Evolutionary conservation across 2,888 invertebrate species (phyloP).

Genomic region (Andrena flavipes): DNA sequence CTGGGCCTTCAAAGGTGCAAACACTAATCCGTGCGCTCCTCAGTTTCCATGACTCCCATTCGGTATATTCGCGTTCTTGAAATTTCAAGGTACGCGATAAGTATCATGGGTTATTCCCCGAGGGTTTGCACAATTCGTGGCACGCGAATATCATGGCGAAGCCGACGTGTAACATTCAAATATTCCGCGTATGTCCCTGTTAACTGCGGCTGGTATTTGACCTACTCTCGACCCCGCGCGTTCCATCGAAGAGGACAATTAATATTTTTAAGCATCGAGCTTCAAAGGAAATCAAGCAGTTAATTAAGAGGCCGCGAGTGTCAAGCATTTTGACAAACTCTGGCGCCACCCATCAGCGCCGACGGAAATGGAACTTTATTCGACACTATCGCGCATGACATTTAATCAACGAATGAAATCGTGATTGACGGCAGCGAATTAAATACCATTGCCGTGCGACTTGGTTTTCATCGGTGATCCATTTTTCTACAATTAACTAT

Average conservation of each 20-base stretch:
- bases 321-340: not conserved
- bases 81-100: conserved; percentile 10
- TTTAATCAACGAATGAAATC: conserved; percentile 45
- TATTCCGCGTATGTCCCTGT: not conserved
- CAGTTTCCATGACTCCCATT: too few relatives aligned
- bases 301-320: not conserved
- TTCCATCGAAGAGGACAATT: conserved; percentile 1
- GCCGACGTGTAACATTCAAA: conserved; percentile 29
- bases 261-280: conserved; percentile 16
- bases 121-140: conserved; percentile 38
- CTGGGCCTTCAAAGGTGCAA: too few relatives aligned
- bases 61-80: not conserved
- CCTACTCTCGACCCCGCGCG: conserved; percentile 13
- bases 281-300: conserved; percentile 9
- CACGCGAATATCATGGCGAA: conserved; percentile 13
- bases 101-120: conserved; percentile 26
- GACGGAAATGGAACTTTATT: conserved; percentile 21
- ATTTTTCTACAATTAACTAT: conserved; percentile 26
- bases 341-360: not conserved
- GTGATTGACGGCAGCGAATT: conserved; percentile 24
- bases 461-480: conserved; percentile 4
- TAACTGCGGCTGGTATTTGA: conserved; percentile 27
- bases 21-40: too few relatives aligned
- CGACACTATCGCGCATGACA: not conserved
- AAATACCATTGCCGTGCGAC: not conserved